Percentiles rank a stretch among this genome's conserved stretches.
phyloP scores from a whole-genome alignment of 2,797 vertebrate species.

The Miichthys miiuy region DNA sequence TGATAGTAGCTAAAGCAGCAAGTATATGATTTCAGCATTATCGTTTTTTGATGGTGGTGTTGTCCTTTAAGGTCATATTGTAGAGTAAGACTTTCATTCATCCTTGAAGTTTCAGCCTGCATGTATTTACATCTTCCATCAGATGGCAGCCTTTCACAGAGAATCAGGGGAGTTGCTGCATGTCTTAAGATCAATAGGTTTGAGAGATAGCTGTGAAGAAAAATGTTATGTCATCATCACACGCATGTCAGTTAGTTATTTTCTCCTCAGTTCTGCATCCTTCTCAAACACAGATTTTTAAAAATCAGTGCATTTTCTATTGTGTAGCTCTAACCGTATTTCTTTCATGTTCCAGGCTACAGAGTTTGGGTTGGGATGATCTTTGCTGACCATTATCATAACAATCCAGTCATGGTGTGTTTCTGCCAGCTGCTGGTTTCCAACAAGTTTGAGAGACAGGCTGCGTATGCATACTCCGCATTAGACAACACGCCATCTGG shows the following conservation, averaged over 20 bases:
- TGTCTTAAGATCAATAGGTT: neutral
- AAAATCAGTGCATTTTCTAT: too few species aligned
- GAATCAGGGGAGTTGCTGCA: neutral
- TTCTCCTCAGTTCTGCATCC: too few species aligned
- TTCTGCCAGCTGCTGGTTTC: constrained; percentile 90
- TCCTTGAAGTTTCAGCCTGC: too few species aligned
- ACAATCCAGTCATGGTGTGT: constrained; percentile 90
- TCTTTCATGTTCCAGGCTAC: constrained; percentile 82
- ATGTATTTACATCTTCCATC: constrained; percentile 9
- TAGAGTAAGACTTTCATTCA: neutral
- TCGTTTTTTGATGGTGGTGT: too few species aligned
- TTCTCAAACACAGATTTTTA: too few species aligned
- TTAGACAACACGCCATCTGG: constrained; percentile 80
- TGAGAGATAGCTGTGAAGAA: neutral
- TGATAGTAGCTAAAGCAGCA: too few species aligned
- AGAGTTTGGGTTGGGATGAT: constrained; percentile 93
- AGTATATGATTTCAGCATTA: too few species aligned
- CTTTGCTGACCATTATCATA: constrained; percentile 92
- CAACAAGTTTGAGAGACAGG: constrained; percentile 62
- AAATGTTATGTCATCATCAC: too few species aligned
- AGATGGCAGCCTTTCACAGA: constrained; percentile 51
- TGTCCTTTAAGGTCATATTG: neutral
- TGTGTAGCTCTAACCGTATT: constrained; percentile 9
- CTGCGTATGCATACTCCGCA: constrained; percentile 58
- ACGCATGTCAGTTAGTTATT: too few species aligned